Conservation (phyloP, 2,113 vertebrate genomes). For the Sclerurus mexicanus region DNA sequence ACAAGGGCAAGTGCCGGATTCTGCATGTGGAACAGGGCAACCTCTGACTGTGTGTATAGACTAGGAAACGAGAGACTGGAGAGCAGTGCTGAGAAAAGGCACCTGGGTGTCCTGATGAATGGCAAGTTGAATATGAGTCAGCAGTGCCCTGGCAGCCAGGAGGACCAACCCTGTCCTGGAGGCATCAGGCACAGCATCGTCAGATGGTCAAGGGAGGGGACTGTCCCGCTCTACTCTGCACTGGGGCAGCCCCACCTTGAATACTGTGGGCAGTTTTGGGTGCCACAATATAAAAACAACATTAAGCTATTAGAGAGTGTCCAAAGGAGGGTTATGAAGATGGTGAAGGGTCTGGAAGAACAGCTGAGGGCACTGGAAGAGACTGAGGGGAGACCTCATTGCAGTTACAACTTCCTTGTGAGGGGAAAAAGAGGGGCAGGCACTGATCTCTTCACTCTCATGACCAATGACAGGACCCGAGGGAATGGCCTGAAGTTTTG, state of each 20-base stretch:
- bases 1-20: fast-evolving
- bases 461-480: background rate
- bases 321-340: background rate
- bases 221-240: background rate
- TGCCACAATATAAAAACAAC: background rate
- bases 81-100: background rate
- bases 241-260: fast-evolving
- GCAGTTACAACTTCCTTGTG: background rate
- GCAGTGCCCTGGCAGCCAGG: background rate
- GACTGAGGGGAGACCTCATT: background rate
- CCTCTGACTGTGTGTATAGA: background rate
- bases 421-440: background rate
- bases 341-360: background rate
- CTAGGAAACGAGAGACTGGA: background rate
- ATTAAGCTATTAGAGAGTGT: background rate
- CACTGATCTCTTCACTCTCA: background rate
- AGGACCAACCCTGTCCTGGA: fast-evolving
- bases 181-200: background rate
- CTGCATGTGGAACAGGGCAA: background rate
- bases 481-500: background rate
- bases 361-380: background rate
- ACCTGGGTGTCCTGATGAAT: background rate
- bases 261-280: background rate
- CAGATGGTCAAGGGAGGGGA: fast-evolving
- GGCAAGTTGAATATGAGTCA: background rate